phyloP scores from a whole-genome alignment of 2,113 vertebrate genomes.

The Cyanoramphus novaezelandiae region DNA sequence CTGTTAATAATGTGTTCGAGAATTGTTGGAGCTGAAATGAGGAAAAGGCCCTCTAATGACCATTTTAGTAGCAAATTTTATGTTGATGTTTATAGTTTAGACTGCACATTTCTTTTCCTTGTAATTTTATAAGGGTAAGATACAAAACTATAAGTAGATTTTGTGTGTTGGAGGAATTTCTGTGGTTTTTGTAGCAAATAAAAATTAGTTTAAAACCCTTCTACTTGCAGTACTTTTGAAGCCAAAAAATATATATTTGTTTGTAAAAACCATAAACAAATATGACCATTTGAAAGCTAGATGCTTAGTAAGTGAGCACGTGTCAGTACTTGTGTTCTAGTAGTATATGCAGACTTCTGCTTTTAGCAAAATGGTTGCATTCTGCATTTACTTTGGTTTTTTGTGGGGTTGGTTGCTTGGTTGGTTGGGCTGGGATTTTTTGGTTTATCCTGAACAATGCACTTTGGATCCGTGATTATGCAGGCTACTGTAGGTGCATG shows the following conservation, averaged over 20 bases:
- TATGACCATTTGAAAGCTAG: not conserved
- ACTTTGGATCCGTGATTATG: not conserved
- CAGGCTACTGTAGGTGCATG: not conserved
- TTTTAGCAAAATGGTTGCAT: not conserved
- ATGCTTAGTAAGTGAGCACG: not conserved
- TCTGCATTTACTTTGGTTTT: not conserved
- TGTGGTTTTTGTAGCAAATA: not conserved
- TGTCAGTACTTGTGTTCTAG: not conserved
- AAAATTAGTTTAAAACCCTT: not conserved
- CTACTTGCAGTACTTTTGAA: not conserved
- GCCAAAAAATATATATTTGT: not conserved
- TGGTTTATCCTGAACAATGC: not conserved
- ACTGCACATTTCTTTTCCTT: not conserved
- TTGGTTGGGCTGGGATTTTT: not conserved
- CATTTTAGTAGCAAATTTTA: not conserved
- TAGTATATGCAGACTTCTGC: not conserved
- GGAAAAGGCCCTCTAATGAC: constrained; percentile 4
- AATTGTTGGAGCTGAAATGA: constrained; percentile 28
- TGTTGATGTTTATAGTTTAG: not conserved
- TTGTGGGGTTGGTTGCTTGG: fast-evolving
- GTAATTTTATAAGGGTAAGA: not conserved
- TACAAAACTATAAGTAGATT: not conserved
- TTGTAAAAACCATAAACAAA: not conserved
- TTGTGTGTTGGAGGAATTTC: not conserved
- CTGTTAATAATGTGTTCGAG: not conserved